phyloP scores from a whole-genome alignment of 2,888 invertebrate species.

The Mesochorus sp. region DNA sequence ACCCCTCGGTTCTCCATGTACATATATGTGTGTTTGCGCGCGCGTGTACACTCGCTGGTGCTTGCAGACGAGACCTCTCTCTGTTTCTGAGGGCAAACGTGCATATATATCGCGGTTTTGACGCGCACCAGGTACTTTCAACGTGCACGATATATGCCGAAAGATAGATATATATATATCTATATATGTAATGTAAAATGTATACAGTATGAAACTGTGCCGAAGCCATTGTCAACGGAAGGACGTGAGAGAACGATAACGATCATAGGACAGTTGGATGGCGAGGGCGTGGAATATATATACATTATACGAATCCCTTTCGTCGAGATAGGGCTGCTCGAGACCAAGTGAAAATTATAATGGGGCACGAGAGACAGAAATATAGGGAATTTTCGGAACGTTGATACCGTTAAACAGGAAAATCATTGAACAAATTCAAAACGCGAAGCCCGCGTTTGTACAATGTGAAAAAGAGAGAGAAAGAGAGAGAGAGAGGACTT shows the following conservation, averaged over 20 bases:
- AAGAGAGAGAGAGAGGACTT: no score
- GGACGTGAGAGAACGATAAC: slow-evolving; percentile 40
- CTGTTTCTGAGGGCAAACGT: slow-evolving; percentile 17
- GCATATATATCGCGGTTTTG: slow-evolving; percentile 23
- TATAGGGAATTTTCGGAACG: background rate
- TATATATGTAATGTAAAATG: no score
- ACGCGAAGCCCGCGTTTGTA: background rate
- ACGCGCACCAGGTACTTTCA: background rate
- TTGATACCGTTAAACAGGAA: slow-evolving; percentile 5
- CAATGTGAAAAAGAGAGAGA: background rate
- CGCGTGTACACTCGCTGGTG: background rate
- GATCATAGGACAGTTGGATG: slow-evolving; percentile 34
- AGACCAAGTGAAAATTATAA: slow-evolving; percentile 3
- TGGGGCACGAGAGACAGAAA: background rate
- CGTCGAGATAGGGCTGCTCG: background rate
- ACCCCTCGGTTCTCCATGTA: no score
- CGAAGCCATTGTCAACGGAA: slow-evolving; percentile 43
- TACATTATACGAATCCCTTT: slow-evolving; percentile 26
- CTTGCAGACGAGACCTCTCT: slow-evolving; percentile 10
- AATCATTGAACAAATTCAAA: slow-evolving; percentile 10
- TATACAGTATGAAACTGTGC: background rate
- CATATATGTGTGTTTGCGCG: background rate
- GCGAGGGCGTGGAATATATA: no score
- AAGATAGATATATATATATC: background rate
- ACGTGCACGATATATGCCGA: background rate